These are phyloP conservation scores for Poecile atricapillus DNA, from an alignment of 2,113 vertebrate species.

Conservation along the genomic window DNA sequence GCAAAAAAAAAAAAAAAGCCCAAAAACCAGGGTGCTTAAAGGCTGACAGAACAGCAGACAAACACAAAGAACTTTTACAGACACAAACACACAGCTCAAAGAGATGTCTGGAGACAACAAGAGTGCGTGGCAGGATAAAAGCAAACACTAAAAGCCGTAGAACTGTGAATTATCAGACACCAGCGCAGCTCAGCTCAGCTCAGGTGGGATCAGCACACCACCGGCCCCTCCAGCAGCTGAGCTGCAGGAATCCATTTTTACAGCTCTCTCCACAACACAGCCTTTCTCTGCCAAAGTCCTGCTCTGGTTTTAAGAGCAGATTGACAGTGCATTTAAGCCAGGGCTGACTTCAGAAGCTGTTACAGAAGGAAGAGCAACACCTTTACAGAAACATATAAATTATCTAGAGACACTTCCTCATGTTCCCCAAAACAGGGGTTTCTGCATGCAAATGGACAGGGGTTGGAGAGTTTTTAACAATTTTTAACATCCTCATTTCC, in stretches of 20 bases:
- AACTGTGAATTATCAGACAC: background rate
- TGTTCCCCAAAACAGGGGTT: rapidly evolving
- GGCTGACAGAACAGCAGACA: background rate
- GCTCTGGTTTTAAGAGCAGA: background rate
- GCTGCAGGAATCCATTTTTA: rapidly evolving
- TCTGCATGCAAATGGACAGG: background rate
- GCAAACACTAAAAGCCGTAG: rapidly evolving
- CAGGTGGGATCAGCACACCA: background rate
- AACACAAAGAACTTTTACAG: background rate
- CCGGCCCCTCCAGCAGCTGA: background rate
- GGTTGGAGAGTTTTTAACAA: background rate
- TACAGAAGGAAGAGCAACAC: background rate
- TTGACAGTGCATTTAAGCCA: background rate
- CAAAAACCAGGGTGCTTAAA: background rate
- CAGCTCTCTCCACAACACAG: background rate
- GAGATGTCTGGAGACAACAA: background rate
- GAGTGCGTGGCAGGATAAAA: background rate
- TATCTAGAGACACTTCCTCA: background rate
- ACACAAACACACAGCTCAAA: background rate
- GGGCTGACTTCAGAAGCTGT: background rate
- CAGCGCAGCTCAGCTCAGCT: too few species aligned
- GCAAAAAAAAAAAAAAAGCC: background rate
- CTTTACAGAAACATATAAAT: background rate
- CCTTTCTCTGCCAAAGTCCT: background rate
- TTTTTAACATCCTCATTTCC: background rate